A percentile compares a stretch with the other conserved stretches of the same genome.
These are phyloP conservation scores for Clarias gariepinus DNA, from an alignment of 2,113 vertebrate species.

Conservation along the genomic window DNA sequence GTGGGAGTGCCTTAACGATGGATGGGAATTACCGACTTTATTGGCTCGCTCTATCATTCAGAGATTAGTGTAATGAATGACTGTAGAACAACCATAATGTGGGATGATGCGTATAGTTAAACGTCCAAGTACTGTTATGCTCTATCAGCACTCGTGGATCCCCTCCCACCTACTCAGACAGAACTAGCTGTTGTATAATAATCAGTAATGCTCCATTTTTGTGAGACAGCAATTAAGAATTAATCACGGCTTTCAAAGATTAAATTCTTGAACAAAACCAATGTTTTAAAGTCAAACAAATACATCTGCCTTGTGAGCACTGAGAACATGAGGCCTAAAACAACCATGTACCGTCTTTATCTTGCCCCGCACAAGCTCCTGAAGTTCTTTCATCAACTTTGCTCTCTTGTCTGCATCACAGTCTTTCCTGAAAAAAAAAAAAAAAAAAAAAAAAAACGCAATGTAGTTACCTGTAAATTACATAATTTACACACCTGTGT, in stretches of 20 bases:
- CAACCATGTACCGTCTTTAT: conserved; percentile 80
- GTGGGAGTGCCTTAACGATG: no score
- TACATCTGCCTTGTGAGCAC: not conserved
- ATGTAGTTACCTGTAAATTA: not conserved
- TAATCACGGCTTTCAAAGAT: not conserved
- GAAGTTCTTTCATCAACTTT: conserved; percentile 84
- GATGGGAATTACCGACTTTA: no score
- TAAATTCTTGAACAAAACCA: not conserved
- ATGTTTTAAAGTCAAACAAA: no score
- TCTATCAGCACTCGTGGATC: no score
- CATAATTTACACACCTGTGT: not conserved
- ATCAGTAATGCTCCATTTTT: not conserved
- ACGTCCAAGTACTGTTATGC: no score
- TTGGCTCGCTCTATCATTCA: no score
- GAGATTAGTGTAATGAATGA: no score
- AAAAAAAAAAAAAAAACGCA: conserved; percentile 43
- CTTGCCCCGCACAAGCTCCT: conserved; percentile 85
- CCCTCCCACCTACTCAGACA: no score
- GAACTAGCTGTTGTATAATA: no score
- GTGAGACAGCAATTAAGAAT: not conserved
- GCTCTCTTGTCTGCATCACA: conserved; percentile 78
- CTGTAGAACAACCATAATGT: no score
- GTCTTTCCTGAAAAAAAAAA: conserved; percentile 78
- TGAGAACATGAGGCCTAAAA: not conserved
- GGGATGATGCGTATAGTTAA: no score